Evolutionary conservation across 2,797 vertebrate species (phyloP).

Genomic region (Dryobates pubescens): DNA sequence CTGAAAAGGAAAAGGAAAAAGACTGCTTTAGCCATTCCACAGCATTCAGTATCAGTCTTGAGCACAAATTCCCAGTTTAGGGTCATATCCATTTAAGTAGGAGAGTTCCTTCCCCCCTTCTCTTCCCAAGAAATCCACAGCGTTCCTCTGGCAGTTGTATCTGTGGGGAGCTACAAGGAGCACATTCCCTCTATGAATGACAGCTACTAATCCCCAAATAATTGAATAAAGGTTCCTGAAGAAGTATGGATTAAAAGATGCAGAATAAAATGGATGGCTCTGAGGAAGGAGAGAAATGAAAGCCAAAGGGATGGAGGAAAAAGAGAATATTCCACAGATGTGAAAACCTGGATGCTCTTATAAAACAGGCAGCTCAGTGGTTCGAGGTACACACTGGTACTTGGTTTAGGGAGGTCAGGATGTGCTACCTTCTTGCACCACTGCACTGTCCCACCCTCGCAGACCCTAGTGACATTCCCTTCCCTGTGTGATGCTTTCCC

Average conservation of each 20-base stretch:
- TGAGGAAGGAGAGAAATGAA: neutral
- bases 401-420: neutral
- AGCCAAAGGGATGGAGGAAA: neutral
- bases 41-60: neutral
- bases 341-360: neutral
- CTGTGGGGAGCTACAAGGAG: neutral
- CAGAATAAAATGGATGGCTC: neutral
- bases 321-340: neutral
- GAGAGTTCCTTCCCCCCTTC: neutral
- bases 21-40: neutral
- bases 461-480: neutral
- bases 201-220: neutral
- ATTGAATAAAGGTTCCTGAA: neutral
- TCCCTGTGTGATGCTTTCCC: neutral
- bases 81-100: neutral
- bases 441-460: neutral
- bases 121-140: neutral
- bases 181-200: neutral
- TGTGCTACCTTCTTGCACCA: accelerated
- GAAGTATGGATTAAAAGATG: neutral
- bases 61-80: neutral
- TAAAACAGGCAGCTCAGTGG: neutral
- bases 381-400: accelerated
- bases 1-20: neutral
- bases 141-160: neutral